Base-by-base conservation (phyloP, 2,113 vertebrate species). In the Anarhynchus alexandrinus region DNA sequence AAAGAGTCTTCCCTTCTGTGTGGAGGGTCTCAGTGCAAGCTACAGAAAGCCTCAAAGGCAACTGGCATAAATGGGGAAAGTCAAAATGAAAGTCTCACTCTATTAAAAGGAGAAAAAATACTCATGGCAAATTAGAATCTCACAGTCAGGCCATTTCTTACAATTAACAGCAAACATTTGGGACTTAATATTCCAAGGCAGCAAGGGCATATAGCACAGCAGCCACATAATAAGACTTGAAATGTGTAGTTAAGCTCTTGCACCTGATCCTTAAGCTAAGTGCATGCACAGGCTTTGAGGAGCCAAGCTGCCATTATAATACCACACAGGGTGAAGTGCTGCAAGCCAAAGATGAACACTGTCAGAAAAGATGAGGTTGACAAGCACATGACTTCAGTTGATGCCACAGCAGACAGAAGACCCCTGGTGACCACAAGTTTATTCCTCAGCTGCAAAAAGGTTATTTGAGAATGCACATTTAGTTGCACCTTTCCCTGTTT, bases 21-120 rank as follows among this genome's bases (percentile, higher is more conserved):
- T 43, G 49, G 77, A 94, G 49, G 45, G 67, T 91, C 88, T 96
- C 61, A n/a, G 91, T 89, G 69, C 52, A 89, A 81, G 49, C 71
- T 87, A 72, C 52, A 86, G 81, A 94, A 93, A 93, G 78, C 92
- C 90, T 88, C 72, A 69, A 96, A 94, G 91, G 92, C 95, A 80
- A 86, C 47, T 62, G 45, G 81, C 55, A 83, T 61, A 61, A 76
- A 19, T 15, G 12, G 61, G 59, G 47, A 65, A 92, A 76, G 38
- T 64, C 15, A 36, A 45, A 81, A 82, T 32, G 1, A 64, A 83
- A 90, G 36, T 54, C 49, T 95, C 36, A 38, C 45, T 89, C 38
- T 62, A 36, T 40, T 49, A 25, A 73, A 65, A 74, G 3, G 38
- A 67, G 17, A n/a, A 34, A 78, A 82, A 52, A 73, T 9, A 83